Conservation (phyloP, 1,140 invertebrate genomes). For the Zophobas morio region DNA sequence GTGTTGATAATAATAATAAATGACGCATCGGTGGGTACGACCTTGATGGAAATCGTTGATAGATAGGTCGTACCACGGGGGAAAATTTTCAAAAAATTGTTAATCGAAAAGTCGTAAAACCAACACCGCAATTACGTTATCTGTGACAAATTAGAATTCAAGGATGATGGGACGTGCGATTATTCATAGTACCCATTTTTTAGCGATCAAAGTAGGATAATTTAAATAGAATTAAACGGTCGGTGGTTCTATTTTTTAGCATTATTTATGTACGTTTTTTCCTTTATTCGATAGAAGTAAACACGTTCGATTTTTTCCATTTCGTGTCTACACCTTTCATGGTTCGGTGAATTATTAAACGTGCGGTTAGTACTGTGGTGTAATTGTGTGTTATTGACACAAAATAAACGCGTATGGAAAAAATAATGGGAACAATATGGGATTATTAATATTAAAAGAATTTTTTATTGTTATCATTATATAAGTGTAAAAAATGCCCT, state of each 20-base stretch:
- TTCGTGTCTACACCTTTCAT: constrained; percentile 16
- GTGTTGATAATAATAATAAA: constrained; percentile 6
- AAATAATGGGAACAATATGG: constrained; percentile 37
- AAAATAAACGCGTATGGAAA: constrained; percentile 9
- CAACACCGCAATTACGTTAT: constrained; percentile 12
- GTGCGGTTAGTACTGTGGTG: constrained; percentile 20
- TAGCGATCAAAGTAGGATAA: neutral
- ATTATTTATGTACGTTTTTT: neutral
- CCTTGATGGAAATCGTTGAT: constrained; percentile 4
- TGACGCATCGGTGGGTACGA: neutral
- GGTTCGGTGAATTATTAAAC: constrained; percentile 18
- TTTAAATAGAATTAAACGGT: constrained; percentile 37
- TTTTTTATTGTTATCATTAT: constrained; percentile 30
- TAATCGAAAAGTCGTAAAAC: neutral
- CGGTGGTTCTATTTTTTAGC: neutral
- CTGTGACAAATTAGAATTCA: constrained; percentile 16
- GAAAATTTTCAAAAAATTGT: too few relatives aligned
- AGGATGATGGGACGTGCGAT: constrained; percentile 10
- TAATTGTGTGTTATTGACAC: constrained; percentile 26
- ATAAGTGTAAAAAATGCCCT: constrained; percentile 11
- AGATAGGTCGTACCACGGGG: too few relatives aligned
- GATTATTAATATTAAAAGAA: constrained; percentile 12
- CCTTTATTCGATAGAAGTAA: too few relatives aligned
- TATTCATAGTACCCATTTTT: constrained; percentile 20
- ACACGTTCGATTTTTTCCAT: neutral